Base-by-base conservation (phyloP, 2,797 vertebrate genomes). In the Hypotaenidia philippensis region DNA sequence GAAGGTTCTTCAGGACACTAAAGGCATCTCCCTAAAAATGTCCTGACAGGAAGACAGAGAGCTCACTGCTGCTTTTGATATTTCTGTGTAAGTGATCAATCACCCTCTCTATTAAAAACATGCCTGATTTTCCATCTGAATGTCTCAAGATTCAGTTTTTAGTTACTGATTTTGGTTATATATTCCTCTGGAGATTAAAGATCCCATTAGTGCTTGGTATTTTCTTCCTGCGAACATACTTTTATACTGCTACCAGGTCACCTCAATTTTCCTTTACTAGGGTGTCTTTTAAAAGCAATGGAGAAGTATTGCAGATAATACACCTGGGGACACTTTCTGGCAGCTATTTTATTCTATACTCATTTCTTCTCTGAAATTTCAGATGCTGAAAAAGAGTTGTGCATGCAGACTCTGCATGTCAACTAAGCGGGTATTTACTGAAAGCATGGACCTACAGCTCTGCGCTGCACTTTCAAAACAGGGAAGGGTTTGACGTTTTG, bases 141-240 rank as follows among this genome's bases (percentile, higher is more conserved):
- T 60, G 47, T 80, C 34, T 87, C 49, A 26, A 80, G 45, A 85
- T 68, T 77, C 49, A 70, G 44, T 56, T 83, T 90, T 22, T 60
- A 84, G 68, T 66, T 87, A 79, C 26, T 36, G 17, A 7, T 29
- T 87, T 71, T 56, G 5, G 9, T 74, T 69, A 71, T 41, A 57
- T 50, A 78, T 81, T 88, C 50, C 55, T 86, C 53, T 59, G 34
- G 53, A 87, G 49, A 89, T 77, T 80, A 91, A 87, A 92, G 56
- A 78, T 57, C 25, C 53, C 32, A 71, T 80, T 92, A 93, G 41
- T 40, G 29, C 41, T 49, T 81, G 29, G 45, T 74, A 85, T 93
- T 78, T 85, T 90, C 34, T 78, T 83, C 45, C 57, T 25, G 14
- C 71, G 50, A 87, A 91, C 49, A 56, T 22, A 50, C 41, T 80